Base-by-base conservation (phyloP, 2,113 vertebrate genomes). In the Eurypyga helias region DNA sequence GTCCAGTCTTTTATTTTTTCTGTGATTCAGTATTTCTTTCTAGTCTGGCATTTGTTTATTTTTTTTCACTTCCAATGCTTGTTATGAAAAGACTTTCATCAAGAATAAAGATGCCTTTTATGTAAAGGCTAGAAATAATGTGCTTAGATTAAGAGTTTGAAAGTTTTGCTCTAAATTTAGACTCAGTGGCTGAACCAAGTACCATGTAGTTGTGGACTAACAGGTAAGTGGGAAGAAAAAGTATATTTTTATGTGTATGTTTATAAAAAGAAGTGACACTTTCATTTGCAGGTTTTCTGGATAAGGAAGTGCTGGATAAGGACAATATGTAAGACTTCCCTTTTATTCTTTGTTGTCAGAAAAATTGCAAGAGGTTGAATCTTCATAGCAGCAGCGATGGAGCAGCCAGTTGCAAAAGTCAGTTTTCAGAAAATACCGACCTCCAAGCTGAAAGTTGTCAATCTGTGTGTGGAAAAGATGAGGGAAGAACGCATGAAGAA, bases 361-460 rank as follows among this genome's bases (percentile, higher is more conserved):
- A 98, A n/a, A 88, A 90, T 52, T 81, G 89, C 4, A 83, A 97
- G 70, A 98, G 98, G 80, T 97, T 96, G 9, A 97, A 95, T 41
- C 61, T 97, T 55, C 91, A 66, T 46, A 96, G 80, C 73, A 97
- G 91, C 79, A 98, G 95, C 83, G 96, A 83, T 26, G 96, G 97
- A n/a, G 73, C 94, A 36, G 78, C 94, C 46, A 97, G 95, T 73
- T 94, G 97, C 85, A 98, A 93, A 92, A 94, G 83, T 23, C 96
- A 97, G 24, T 96, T 98, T 87, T 98, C 96, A 26, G 97, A 97
- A 89, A 97, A 95, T 2, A 5, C 29, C 25, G 93, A 95, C 5
- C 77, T 97, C 10, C 69, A 93, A 25, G 34, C 85, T 1, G 97
- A 93, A 25, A 81, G 76, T 10, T 94, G 87, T 83, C 97, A 95